Evolutionary conservation across 2,797 vertebrate genomes (phyloP).

Genomic region (Rhyacichthys aspro): DNA sequence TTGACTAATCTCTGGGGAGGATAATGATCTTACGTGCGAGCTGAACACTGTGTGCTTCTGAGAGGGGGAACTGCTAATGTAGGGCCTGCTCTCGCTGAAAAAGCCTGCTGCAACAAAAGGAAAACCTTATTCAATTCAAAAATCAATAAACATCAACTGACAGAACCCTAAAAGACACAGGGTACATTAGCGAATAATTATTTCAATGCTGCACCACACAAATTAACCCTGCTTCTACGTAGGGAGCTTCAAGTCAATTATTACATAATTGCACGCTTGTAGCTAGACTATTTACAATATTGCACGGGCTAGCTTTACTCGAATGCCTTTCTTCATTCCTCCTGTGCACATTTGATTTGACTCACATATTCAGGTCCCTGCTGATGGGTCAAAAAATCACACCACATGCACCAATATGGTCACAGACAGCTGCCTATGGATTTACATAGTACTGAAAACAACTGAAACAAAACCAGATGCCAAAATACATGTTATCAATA

Average conservation of each 20-base stretch:
- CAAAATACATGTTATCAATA: not conserved
- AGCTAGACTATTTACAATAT: slow-evolving; percentile 7
- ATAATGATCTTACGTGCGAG: slow-evolving; percentile 58
- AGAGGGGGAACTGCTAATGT: slow-evolving; percentile 40
- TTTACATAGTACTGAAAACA: no score
- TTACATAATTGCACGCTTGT: slow-evolving; percentile 34
- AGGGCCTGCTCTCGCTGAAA: slow-evolving; percentile 14
- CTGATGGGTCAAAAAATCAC: not conserved
- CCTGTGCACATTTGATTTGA: slow-evolving; percentile 6
- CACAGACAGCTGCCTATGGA: not conserved
- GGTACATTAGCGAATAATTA: not conserved
- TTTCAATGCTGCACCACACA: slow-evolving; percentile 5
- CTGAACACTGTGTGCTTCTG: slow-evolving; percentile 52
- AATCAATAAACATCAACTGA: slow-evolving; percentile 13
- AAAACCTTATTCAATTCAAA: slow-evolving; percentile 7
- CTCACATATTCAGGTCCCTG: not conserved
- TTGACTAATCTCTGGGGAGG: slow-evolving; percentile 62
- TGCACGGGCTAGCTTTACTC: slow-evolving; percentile 3
- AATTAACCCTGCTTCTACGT: slow-evolving; percentile 12
- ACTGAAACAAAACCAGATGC: not conserved
- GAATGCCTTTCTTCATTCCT: slow-evolving; percentile 11
- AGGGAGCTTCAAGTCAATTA: slow-evolving; percentile 23
- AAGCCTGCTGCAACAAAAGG: slow-evolving; percentile 13
- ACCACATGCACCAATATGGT: not conserved
- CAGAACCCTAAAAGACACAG: not conserved